A percentile compares a stretch with the other conserved stretches of the same genome.
Evolutionary conservation across 2,113 vertebrate genomes (phyloP).

Genomic region (Emydocephalus ijimae): DNA sequence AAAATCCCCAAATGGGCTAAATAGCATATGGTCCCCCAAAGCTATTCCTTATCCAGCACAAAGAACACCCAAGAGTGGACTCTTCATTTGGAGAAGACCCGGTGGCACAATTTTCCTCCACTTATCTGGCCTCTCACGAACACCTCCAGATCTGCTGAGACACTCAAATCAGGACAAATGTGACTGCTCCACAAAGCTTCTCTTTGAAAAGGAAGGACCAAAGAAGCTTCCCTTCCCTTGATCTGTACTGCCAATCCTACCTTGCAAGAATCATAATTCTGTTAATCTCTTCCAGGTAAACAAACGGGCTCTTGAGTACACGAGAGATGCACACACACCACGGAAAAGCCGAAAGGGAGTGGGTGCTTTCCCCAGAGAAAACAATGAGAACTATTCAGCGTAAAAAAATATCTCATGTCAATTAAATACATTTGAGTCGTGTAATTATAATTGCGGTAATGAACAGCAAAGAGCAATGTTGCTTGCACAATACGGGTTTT

Average conservation of each 20-base stretch:
- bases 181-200: neutral
- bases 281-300: conserved; percentile 73
- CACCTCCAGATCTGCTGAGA: neutral
- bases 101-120: neutral
- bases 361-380: conserved; percentile 48
- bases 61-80: neutral
- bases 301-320: conserved; percentile 73
- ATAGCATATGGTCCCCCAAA: neutral
- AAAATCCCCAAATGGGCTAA: neutral
- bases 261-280: conserved; percentile 58
- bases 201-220: conserved; percentile 12
- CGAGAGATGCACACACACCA: conserved; percentile 63
- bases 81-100: neutral
- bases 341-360: conserved; percentile 63
- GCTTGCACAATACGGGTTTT: conserved; percentile 61
- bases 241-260: conserved; percentile 45
- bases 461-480: conserved; percentile 66
- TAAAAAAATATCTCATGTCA: conserved; percentile 65
- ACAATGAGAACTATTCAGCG: conserved; percentile 75
- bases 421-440: conserved; percentile 72
- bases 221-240: conserved; percentile 33
- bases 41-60: neutral
- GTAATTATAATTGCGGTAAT: conserved; percentile 75
- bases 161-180: neutral
- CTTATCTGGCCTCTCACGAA: neutral